Base-by-base conservation (phyloP, 2,113 vertebrate genomes). In the Zapornia atra region DNA sequence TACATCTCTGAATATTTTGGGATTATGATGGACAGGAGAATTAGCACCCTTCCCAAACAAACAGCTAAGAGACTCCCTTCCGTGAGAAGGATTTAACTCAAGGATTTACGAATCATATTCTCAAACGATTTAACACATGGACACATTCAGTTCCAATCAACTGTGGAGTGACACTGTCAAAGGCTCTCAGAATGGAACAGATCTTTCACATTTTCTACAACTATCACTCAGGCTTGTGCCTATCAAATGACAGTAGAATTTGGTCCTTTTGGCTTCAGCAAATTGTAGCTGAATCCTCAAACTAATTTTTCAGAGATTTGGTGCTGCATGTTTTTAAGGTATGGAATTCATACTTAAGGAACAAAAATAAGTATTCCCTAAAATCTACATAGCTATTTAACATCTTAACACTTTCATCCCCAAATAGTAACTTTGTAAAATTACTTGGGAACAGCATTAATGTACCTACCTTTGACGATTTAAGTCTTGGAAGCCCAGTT, bases 401-500 rank as follows among this genome's bases (percentile, higher is more conserved):
- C 34, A 97, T 40, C 51, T 92, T 94, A 98, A 95, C 89, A 97
- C 88, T 69, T 96, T 90, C 95, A 98, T 97, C 95, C 90, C 94
- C 96, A 97, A 97, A 97, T 97, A 96, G 70, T 81, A 97, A 96
- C 92, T 96, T 95, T 40, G 83, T 95, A 98, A 97, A 97, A 92
- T 97, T 96, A 97, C 92, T 98, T 97, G 97, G 97, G 97, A 98
- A 98, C 97, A 98, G 97, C 97, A 98, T 98, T 98, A 98, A 97
- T 97, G 97, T 97, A 99, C 99, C 98, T 99, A 99, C 99, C 99
- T 99, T 98, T 96, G 96, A 97, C 97, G 96, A 96, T 96, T 98
- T 98, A 98, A 94, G 97, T 99, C 98, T 98, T 98, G 97, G 98
- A 98, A 98, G 98, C 98, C 98, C 98, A 98, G 98, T 98, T 98